Percentiles rank a stretch among this genome's conserved stretches.
These are phyloP conservation scores for Apodemus agrarius DNA, from an alignment of 2,797 vertebrate species.

Conservation along the genomic window DNA sequence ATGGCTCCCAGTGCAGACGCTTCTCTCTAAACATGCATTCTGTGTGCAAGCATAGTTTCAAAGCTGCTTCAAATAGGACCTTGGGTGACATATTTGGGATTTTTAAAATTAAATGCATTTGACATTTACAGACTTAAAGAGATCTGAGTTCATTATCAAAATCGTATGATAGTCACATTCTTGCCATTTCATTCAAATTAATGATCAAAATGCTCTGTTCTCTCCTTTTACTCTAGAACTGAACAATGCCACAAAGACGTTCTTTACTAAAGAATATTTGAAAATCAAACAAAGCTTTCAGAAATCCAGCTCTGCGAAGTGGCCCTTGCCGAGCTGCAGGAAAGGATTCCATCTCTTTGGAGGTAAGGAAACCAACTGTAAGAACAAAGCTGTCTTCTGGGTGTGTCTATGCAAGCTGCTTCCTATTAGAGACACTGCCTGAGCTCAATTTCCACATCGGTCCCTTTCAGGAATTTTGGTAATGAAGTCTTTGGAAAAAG, in stretches of 20 bases:
- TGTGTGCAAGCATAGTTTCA: background rate
- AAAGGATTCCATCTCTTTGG: slow-evolving; percentile 88
- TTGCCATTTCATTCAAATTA: slow-evolving; percentile 56
- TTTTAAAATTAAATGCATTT: slow-evolving; percentile 56
- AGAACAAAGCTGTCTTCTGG: background rate
- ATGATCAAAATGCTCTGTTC: slow-evolving; percentile 46
- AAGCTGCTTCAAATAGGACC: slow-evolving; percentile 10
- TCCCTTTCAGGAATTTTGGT: slow-evolving; percentile 5
- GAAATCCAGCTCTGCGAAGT: slow-evolving; percentile 88
- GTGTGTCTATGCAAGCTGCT: background rate
- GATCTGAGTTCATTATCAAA: slow-evolving; percentile 56
- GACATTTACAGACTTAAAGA: slow-evolving; percentile 41
- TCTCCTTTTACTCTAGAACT: slow-evolving; percentile 85
- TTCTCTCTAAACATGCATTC: background rate
- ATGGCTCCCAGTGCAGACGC: background rate
- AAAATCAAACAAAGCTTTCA: slow-evolving; percentile 90
- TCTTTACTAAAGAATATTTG: slow-evolving; percentile 89
- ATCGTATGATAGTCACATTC: background rate
- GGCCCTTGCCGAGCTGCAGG: slow-evolving; percentile 88
- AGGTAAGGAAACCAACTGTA: slow-evolving; percentile 84
- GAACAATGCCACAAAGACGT: slow-evolving; percentile 87
- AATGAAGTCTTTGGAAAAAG: background rate
- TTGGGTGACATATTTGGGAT: slow-evolving; percentile 4
- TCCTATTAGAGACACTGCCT: background rate
- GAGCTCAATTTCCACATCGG: background rate